Conservation (phyloP, 1,140 invertebrate genomes). For the Drosophila insularis region DNA sequence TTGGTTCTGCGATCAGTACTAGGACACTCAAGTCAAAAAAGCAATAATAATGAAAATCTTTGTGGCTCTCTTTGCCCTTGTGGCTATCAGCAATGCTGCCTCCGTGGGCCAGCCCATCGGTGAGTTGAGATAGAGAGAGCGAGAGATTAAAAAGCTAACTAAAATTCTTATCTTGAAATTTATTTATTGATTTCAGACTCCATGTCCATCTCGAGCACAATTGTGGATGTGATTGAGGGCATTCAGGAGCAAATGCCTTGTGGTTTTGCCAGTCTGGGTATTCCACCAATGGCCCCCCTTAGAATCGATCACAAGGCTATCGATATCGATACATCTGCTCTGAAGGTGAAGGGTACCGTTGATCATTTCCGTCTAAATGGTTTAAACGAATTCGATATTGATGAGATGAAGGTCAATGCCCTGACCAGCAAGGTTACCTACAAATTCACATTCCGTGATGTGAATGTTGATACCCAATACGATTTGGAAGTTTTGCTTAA, state of each 20-base stretch:
- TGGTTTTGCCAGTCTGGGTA: conserved; percentile 65
- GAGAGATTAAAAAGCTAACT: background rate
- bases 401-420: conserved; percentile 75
- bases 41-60: conserved; percentile 50
- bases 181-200: conserved; percentile 20
- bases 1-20: conserved; percentile 61
- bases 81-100: conserved; percentile 62
- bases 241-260: conserved; percentile 75
- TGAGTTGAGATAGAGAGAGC: conserved; percentile 35
- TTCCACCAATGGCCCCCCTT: conserved; percentile 74
- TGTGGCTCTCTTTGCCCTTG: conserved; percentile 66
- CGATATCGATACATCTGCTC: conserved; percentile 53
- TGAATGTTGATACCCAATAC: conserved; percentile 74
- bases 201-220: conserved; percentile 62
- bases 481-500: conserved; percentile 62
- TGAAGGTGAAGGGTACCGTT: conserved; percentile 59
- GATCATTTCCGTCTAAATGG: conserved; percentile 77
- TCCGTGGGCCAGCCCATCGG: conserved; percentile 52
- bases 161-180: background rate
- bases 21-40: conserved; percentile 52
- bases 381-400: conserved; percentile 73
- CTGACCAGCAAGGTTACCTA: conserved; percentile 75
- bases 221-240: conserved; percentile 54
- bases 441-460: conserved; percentile 66
- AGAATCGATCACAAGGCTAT: conserved; percentile 60